A percentile compares a stretch with the other conserved stretches of the same genome.
These are phyloP conservation scores for Larimichthys crocea DNA, from an alignment of 2,113 vertebrate species.

Conservation along the genomic window DNA sequence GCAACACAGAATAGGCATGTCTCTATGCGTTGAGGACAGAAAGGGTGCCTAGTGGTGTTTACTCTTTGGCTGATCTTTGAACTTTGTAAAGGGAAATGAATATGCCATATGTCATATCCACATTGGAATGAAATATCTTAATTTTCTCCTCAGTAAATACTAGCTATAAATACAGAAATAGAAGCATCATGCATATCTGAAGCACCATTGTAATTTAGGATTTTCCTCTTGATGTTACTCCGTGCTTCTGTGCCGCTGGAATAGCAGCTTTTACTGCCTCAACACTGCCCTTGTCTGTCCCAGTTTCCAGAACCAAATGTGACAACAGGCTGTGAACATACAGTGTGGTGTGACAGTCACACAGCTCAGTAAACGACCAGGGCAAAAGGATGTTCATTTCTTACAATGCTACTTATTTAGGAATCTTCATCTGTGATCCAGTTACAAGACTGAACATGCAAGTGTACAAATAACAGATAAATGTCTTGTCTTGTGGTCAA, in stretches of 20 bases:
- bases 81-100: constrained; percentile 3
- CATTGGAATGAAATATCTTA: background rate
- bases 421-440: constrained; percentile 14
- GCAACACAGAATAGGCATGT: background rate
- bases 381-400: constrained; percentile 27
- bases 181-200: constrained; percentile 24
- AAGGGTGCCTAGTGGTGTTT: background rate
- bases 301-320: constrained; percentile 31
- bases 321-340: constrained; percentile 42
- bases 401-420: background rate
- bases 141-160: constrained; percentile 15
- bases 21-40: constrained; percentile 15
- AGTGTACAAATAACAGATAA: background rate
- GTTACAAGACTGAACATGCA: background rate
- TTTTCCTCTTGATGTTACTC: constrained; percentile 38
- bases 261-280: constrained; percentile 37
- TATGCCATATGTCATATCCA: constrained; percentile 1
- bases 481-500: background rate
- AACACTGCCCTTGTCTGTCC: constrained; percentile 45
- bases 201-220: constrained; percentile 22
- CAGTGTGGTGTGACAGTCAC: constrained; percentile 37
- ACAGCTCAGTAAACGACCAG: constrained; percentile 40
- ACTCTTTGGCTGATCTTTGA: constrained; percentile 22
- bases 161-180: constrained; percentile 21
- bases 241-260: background rate